A percentile compares a stretch with the other conserved stretches of the same genome.
These are phyloP conservation scores for Vipera ursinii DNA, from an alignment of 2,797 vertebrate genomes.

Conservation along the genomic window DNA sequence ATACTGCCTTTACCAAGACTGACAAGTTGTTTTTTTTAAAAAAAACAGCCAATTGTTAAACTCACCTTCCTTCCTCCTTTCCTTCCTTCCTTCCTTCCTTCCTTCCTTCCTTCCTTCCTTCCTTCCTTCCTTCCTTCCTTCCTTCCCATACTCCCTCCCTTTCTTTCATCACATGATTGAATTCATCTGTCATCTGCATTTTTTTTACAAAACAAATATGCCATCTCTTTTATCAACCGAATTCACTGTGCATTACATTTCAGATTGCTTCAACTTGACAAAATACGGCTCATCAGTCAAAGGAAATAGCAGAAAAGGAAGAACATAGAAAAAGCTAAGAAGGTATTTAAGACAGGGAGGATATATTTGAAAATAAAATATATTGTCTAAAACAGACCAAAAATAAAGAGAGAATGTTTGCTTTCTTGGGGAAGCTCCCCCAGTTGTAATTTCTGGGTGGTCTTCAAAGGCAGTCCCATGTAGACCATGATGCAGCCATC, in stretches of 20 bases:
- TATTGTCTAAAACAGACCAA: conserved; percentile 44
- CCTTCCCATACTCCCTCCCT: neutral
- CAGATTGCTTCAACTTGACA: conserved; percentile 42
- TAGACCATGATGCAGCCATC: neutral
- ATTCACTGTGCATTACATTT: conserved; percentile 48
- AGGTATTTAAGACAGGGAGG: neutral
- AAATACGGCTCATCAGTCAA: conserved; percentile 33
- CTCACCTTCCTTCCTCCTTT: neutral
- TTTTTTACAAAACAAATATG: conserved; percentile 51
- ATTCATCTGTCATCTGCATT: conserved; percentile 56
- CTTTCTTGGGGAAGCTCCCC: neutral
- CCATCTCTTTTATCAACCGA: conserved; percentile 47
- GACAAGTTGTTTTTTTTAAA: conserved; percentile 1
- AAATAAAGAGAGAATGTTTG: conserved; percentile 32
- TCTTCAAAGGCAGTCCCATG: neutral
- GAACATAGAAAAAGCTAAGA: conserved; percentile 13
- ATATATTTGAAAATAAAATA: conserved; percentile 59
- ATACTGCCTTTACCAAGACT: conserved; percentile 33
- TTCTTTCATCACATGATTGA: conserved; percentile 25
- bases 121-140: neutral
- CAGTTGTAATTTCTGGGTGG: neutral
- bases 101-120: conserved; percentile 2
- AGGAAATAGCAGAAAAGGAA: conserved; percentile 33
- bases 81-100: conserved; percentile 12
- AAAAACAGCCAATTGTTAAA: conserved; percentile 42